Conservation (phyloP, 2,888 invertebrate genomes). For the Drosophila antonietae region DNA sequence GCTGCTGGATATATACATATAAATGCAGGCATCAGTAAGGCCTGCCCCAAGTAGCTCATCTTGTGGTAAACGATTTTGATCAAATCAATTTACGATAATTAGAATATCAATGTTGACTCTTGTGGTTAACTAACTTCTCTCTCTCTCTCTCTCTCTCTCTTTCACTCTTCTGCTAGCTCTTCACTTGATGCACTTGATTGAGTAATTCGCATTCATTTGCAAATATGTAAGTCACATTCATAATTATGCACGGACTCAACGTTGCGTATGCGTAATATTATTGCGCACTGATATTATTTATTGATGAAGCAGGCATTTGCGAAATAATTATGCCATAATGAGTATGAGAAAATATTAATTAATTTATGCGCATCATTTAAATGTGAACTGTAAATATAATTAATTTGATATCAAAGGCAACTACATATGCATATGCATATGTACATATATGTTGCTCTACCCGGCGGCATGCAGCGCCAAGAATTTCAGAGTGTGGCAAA, state of each 20-base stretch:
- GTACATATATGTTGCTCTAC: background rate
- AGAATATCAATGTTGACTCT: background rate
- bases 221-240: background rate
- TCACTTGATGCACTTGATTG: background rate
- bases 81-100: slow-evolving; percentile 30
- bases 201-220: background rate
- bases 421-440: background rate
- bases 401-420: background rate
- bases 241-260: background rate
- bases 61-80: slow-evolving; percentile 10
- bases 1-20: background rate
- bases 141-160: background rate
- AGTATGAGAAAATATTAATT: slow-evolving; percentile 6
- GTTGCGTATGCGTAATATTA: slow-evolving; percentile 25
- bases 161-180: no score
- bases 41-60: background rate
- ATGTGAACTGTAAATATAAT: slow-evolving; percentile 21
- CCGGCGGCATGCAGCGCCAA: background rate
- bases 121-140: background rate
- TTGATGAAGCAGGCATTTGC: slow-evolving; percentile 6
- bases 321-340: slow-evolving; percentile 10
- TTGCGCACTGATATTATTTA: slow-evolving; percentile 16
- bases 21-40: slow-evolving; percentile 17
- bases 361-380: slow-evolving; percentile 31
- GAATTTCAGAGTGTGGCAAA: background rate